These are phyloP conservation scores for Dicentrarchus labrax DNA, from an alignment of 2,113 vertebrate genomes.

Conservation along the genomic window DNA sequence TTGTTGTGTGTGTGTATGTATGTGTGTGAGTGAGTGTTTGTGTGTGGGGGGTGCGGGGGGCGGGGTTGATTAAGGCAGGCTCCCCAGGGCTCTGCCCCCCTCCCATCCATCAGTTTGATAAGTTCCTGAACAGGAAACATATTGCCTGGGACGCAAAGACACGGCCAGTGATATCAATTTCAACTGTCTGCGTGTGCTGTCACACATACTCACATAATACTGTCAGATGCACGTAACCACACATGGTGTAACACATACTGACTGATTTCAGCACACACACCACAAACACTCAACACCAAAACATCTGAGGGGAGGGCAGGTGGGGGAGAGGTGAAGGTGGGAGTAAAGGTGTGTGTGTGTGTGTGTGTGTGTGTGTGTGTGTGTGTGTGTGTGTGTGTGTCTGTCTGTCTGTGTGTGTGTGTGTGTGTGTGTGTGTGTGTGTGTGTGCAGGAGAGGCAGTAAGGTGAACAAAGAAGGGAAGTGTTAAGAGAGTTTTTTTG, in stretches of 20 bases:
- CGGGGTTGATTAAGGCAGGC: slow-evolving; percentile 90
- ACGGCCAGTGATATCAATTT: slow-evolving; percentile 92
- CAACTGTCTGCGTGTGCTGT: slow-evolving; percentile 82
- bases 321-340: slow-evolving; percentile 16
- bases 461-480: neutral
- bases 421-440: no score
- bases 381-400: no score
- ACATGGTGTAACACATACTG: slow-evolving; percentile 9
- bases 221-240: slow-evolving; percentile 27
- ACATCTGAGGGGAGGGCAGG: slow-evolving; percentile 5
- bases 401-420: neutral
- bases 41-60: slow-evolving; percentile 64
- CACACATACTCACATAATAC: slow-evolving; percentile 70
- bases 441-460: neutral
- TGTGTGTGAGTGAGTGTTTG: slow-evolving; percentile 78
- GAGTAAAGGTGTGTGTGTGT: neutral
- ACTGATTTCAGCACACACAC: slow-evolving; percentile 8
- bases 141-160: slow-evolving; percentile 90
- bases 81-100: slow-evolving; percentile 87
- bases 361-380: neutral
- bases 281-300: slow-evolving; percentile 8
- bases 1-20: slow-evolving; percentile 78
- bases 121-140: slow-evolving; percentile 93
- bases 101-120: slow-evolving; percentile 95
- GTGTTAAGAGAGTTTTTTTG: neutral